A percentile compares a stretch with the other conserved stretches of the same genome.
phyloP scores from a whole-genome alignment of 2,888 invertebrate genomes.

The Volucella bombylans region DNA sequence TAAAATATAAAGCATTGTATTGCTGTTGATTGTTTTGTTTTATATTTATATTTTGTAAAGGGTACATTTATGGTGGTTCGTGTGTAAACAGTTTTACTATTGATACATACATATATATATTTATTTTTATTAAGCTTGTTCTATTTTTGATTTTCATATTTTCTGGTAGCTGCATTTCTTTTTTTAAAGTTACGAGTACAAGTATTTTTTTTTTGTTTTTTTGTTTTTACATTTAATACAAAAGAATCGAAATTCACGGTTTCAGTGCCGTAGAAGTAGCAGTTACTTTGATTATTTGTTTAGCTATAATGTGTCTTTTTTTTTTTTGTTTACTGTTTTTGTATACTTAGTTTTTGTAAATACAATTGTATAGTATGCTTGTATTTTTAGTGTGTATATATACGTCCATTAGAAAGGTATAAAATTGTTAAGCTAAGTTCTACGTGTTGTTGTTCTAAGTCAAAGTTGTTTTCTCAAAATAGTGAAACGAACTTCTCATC shows the following conservation, averaged over 20 bases:
- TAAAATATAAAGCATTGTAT: constrained; percentile 30
- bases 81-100: constrained; percentile 18
- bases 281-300: constrained; percentile 6
- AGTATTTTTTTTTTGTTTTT: constrained; percentile 14
- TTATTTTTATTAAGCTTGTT: constrained; percentile 11
- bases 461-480: constrained; percentile 28
- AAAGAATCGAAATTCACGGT: not conserved
- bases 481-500: constrained; percentile 23
- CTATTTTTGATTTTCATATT: constrained; percentile 25
- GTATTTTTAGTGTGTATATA: constrained; percentile 20
- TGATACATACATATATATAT: constrained; percentile 41
- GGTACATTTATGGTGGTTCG: constrained; percentile 25
- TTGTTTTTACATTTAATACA: constrained; percentile 10
- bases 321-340: constrained; percentile 7
- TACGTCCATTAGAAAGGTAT: constrained; percentile 64
- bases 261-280: constrained; percentile 33
- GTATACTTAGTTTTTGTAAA: constrained; percentile 24
- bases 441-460: constrained; percentile 26
- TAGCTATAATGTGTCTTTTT: not conserved
- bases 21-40: constrained; percentile 20
- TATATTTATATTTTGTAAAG: constrained; percentile 1
- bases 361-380: constrained; percentile 38
- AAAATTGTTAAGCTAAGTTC: constrained; percentile 52
- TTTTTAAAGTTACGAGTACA: not conserved
- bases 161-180: constrained; percentile 11